Base-by-base conservation (phyloP, 2,797 vertebrate species). In the Malurus splendens region DNA sequence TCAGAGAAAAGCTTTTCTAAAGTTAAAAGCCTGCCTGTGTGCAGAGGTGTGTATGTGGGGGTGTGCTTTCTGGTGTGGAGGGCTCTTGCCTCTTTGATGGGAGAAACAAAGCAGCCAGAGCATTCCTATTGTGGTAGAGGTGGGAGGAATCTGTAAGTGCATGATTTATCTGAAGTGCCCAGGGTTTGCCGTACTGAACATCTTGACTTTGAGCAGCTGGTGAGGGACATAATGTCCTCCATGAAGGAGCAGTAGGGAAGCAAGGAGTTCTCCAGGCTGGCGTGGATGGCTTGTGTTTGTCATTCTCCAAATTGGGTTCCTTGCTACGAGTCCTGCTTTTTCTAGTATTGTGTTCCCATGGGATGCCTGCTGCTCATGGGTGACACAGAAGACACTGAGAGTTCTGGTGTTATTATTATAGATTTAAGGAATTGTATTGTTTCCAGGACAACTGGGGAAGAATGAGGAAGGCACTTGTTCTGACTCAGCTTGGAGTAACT, bases 401-500 rank as follows among this genome's bases (percentile, higher is more conserved):
- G 10, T 86, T 86, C 45, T 85, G 45, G 1, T 3, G 25, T 38
- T 73, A 54, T 22, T 90, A 45, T 87, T 87, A 89, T 62, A 61
- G 44, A 44, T 87, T 44, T 81, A 56, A 52, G 42, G 42, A 87
- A 65, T 74, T 76, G 7, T 50, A 14, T 60, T 85, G 68, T 91
- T 91, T 89, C 75, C 64, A 74, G 72, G 82, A 90, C 68, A 80
- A 55, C 82, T 80, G 32, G 23, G 24, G 39, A 73, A 85, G 39
- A 92, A 77, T 47, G 47, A 71, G 81, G 38, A 91, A 88, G 54
- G 50, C 19, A 64, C 52, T 79, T 80, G 28, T 74, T 83, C 65
- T 2, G 22, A 84, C 42, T 93, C 41, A 92, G 42, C 68, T 56
- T 67, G 18, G 42, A 74, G 41, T 75, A 82, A 16, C 45, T 50